These are phyloP conservation scores for Urocitellus parryii DNA, from an alignment of 2,113 vertebrate genomes.

Conservation along the genomic window DNA sequence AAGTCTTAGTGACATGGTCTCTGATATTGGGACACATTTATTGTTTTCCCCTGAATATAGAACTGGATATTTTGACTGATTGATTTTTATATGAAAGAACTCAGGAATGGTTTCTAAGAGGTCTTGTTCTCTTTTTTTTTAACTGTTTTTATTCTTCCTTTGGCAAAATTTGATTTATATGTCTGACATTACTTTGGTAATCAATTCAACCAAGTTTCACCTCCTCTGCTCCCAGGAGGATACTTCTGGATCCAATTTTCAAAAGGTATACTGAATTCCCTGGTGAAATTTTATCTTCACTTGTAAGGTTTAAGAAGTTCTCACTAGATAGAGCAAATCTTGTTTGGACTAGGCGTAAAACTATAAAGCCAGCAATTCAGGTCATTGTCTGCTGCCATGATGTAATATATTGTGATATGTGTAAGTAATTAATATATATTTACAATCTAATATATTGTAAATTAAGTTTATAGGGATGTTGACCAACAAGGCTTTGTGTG, in stretches of 20 bases:
- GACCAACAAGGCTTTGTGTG: background rate
- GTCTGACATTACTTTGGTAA: background rate
- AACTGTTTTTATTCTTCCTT: background rate
- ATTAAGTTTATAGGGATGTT: background rate
- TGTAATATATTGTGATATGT: no score
- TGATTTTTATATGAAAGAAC: background rate
- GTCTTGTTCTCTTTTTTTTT: background rate
- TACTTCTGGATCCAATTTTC: background rate
- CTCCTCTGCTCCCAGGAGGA: background rate
- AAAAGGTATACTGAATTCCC: background rate
- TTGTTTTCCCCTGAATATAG: background rate
- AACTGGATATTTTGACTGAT: background rate
- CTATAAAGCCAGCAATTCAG: background rate
- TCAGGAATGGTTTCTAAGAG: background rate
- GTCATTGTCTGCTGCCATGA: fast-evolving
- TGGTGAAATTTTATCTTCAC: background rate
- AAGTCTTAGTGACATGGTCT: background rate
- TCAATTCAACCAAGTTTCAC: background rate
- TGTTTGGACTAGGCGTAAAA: background rate
- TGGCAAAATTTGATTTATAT: background rate
- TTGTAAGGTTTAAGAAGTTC: background rate
- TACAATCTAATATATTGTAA: no score
- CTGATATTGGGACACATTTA: background rate
- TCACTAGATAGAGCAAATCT: background rate
- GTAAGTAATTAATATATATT: no score